Conservation (phyloP, 2,113 vertebrate species). For the Heterochromis multidens region DNA sequence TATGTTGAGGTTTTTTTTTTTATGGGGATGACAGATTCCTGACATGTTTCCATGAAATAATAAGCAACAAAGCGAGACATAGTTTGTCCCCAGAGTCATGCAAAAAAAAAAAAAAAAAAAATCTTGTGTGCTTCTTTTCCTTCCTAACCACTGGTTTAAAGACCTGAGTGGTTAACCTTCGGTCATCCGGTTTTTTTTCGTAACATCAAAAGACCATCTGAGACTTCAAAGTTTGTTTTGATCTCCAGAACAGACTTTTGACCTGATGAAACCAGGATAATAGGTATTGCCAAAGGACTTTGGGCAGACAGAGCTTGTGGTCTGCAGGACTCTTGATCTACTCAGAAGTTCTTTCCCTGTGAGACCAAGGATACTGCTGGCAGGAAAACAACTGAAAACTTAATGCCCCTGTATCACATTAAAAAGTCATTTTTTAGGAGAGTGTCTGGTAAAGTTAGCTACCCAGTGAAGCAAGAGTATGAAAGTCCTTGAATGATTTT, state of each 20-base stretch:
- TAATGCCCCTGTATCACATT: background rate
- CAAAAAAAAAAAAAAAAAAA: background rate
- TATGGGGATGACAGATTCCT: background rate
- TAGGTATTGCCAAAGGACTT: constrained; percentile 23
- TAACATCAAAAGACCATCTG: constrained; percentile 35
- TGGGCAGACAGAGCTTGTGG: background rate
- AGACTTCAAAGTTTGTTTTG: constrained; percentile 55
- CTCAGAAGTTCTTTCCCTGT: background rate
- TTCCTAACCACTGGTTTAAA: constrained; percentile 20
- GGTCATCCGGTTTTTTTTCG: background rate
- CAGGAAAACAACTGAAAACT: background rate
- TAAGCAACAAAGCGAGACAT: background rate
- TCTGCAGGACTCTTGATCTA: background rate
- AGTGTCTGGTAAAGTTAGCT: background rate
- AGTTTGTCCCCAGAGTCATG: background rate
- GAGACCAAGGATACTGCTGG: background rate
- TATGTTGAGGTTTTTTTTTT: background rate
- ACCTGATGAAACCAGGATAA: constrained; percentile 42
- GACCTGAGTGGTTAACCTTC: constrained; percentile 27
- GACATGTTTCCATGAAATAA: background rate
- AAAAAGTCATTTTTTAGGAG: background rate
- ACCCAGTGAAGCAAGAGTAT: background rate
- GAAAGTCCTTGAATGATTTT: background rate
- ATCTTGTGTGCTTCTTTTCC: background rate
- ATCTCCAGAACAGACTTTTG: constrained; percentile 35